Evolutionary conservation across 1,140 invertebrate species (phyloP).

Genomic region (Brachionus asplanchnoidis): DNA sequence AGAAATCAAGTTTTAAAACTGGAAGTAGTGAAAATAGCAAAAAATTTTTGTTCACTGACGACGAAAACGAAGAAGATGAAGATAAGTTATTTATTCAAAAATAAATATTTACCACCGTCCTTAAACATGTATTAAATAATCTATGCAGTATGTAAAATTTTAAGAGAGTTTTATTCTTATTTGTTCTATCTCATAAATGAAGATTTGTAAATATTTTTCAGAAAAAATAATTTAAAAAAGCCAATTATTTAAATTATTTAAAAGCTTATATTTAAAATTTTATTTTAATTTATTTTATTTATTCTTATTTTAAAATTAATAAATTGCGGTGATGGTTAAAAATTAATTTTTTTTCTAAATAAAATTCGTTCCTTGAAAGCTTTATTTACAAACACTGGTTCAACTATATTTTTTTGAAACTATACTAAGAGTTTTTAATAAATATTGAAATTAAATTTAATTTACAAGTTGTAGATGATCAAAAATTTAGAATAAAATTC

Average conservation of each 20-base stretch:
- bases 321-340: neutral
- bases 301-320: neutral
- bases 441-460: no score
- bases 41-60: constrained; percentile 21
- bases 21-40: constrained; percentile 22
- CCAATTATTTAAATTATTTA: no score
- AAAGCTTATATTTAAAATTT: neutral
- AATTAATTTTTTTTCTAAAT: neutral
- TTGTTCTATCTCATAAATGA: neutral
- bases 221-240: neutral
- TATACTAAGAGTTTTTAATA: no score
- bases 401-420: no score
- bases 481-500: neutral
- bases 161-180: neutral
- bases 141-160: neutral
- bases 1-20: neutral
- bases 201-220: neutral
- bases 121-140: neutral
- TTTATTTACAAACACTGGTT: no score
- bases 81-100: constrained; percentile 37
- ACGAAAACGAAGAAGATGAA: constrained; percentile 24
- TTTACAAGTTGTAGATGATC: neutral
- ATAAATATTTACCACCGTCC: neutral
- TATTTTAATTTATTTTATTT: neutral
- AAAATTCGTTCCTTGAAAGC: no score